phyloP scores from a whole-genome alignment of 2,888 invertebrate genomes.

The Podotricha telesiphe region DNA sequence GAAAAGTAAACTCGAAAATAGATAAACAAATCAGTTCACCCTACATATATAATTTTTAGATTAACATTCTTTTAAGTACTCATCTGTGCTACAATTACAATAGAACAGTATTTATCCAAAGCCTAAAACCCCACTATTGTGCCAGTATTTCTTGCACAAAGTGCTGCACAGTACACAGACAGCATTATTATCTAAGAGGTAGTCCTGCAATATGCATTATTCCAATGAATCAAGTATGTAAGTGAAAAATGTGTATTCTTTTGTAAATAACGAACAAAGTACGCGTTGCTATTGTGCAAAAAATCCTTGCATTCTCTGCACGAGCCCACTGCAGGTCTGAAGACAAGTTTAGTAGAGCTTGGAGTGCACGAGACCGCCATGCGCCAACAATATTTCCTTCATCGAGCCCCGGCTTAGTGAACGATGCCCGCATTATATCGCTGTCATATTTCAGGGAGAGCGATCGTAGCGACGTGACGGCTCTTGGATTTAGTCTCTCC shows the following conservation, averaged over 20 bases:
- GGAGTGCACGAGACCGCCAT: slow-evolving; percentile 36
- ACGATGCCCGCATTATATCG: slow-evolving; percentile 69
- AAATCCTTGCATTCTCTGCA: slow-evolving; percentile 30
- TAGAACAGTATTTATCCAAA: slow-evolving; percentile 15
- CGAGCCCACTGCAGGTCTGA: slow-evolving; percentile 27
- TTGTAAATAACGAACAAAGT: slow-evolving; percentile 31
- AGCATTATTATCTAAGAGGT: slow-evolving; percentile 17
- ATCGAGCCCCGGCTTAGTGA: slow-evolving; percentile 71
- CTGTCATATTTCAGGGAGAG: slow-evolving; percentile 73
- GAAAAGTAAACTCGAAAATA: too few species aligned
- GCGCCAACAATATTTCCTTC: slow-evolving; percentile 68
- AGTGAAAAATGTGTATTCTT: slow-evolving; percentile 31
- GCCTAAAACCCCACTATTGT: slow-evolving; percentile 26
- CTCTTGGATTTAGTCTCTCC: slow-evolving; percentile 49
- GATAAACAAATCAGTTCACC: too few species aligned
- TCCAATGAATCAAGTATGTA: slow-evolving; percentile 32
- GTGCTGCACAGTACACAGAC: slow-evolving; percentile 20
- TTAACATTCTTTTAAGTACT: not conserved
- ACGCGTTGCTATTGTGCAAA: slow-evolving; percentile 27
- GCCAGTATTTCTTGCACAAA: slow-evolving; percentile 13
- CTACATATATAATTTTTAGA: not conserved
- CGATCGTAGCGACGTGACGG: slow-evolving; percentile 73
- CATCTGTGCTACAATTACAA: not conserved
- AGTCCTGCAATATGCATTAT: slow-evolving; percentile 29
- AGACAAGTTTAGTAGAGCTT: slow-evolving; percentile 24